Base-by-base conservation (phyloP, 2,113 vertebrate genomes). In the Myrmecophaga tridactyla region DNA sequence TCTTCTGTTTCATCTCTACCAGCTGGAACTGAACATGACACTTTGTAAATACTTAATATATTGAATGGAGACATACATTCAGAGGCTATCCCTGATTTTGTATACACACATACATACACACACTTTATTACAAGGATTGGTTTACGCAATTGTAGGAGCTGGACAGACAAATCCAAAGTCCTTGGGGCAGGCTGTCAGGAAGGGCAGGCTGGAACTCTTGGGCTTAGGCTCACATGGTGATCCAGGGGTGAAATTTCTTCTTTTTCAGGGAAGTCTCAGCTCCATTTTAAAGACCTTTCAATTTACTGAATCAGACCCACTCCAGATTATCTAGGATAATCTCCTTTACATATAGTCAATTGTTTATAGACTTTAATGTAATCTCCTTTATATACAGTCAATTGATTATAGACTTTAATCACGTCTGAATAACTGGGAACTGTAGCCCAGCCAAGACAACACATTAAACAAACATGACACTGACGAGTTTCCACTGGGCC, bases 81-180 rank as follows among this genome's bases (percentile, higher is more conserved):
- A 14, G 53, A 58, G 65, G 56, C 39, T 56, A 12, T 21, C 6
- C 58, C 23, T 70, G 34, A 46, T 17, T 65, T 36, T 56, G 7
- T 36, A 56, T 18, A 56, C 18, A 56, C 18, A 56, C 53, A 56
- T 18, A 56, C 53, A 53, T 53, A 21, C 18, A 56, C 18, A 21
- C 7, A 6, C 23, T 56, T 41, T 46, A n/a, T 10, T 4, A 9
- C 15, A 7, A 75, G 86, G 41, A 18, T 69, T 60, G 51, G 34
- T 3, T 11, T 73, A 25, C 46, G 11, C 0, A 6, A 51, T 20
- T 20, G 2, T 4, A 0, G 36, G 29, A 3, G 7, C 20, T 70
- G 18, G 5, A 13, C 23, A 0, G 0, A 25, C 20, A 53, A 21
- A 27, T 46, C 13, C 36, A 0, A 11, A 17, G 36, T 34, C 20